These are phyloP conservation scores for Delichon dasypus DNA, from an alignment of 2,797 vertebrate genomes.

Conservation along the genomic window DNA sequence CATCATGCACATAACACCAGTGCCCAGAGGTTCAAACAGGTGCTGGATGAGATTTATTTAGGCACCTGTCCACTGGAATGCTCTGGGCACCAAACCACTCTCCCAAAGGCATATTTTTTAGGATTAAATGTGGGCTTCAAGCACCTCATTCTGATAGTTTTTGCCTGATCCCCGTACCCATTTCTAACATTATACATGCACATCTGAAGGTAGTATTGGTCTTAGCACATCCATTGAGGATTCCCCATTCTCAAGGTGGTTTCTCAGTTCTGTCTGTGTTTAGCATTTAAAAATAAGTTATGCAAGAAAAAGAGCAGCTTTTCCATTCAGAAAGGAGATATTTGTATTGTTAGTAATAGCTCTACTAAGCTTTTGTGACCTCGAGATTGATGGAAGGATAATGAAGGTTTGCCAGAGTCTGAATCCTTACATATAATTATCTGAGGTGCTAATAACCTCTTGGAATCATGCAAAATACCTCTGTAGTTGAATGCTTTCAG, in stretches of 20 bases:
- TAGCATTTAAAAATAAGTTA: constrained; percentile 9
- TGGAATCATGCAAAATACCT: background rate
- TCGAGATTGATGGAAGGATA: constrained; percentile 8
- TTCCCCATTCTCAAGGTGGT: background rate
- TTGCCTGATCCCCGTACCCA: background rate
- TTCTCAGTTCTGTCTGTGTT: background rate
- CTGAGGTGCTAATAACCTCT: constrained; percentile 35
- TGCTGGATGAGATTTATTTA: background rate
- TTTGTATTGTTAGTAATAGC: constrained; percentile 12
- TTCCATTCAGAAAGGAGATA: background rate
- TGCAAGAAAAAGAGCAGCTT: background rate
- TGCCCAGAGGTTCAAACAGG: background rate
- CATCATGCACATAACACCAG: rapidly evolving
- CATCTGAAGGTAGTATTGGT: background rate
- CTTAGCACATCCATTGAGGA: background rate
- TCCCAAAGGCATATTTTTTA: background rate
- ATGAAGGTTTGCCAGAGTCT: constrained; percentile 8
- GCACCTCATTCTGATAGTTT: background rate
- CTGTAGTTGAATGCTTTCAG: background rate
- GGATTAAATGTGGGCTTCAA: background rate
- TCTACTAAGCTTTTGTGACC: background rate
- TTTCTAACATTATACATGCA: background rate
- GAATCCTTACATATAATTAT: constrained; percentile 49
- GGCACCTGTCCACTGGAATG: background rate
- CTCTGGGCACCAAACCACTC: background rate